These are phyloP conservation scores for Rhipidura dahli DNA, from an alignment of 2,113 vertebrate species.

Conservation along the genomic window DNA sequence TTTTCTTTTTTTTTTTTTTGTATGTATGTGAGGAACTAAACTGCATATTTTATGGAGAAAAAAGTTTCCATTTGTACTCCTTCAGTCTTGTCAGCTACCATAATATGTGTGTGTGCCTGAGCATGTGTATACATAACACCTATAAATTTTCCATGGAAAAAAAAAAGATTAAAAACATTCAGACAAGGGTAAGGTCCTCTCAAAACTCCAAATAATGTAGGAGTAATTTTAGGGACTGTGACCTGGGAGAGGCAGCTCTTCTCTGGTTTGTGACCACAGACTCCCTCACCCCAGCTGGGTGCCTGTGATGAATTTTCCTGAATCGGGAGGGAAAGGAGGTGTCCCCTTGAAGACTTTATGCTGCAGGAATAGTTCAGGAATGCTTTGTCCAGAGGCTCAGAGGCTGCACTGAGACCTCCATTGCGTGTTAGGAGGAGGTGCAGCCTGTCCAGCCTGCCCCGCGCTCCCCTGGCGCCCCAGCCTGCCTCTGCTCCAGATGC, in stretches of 20 bases:
- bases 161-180: not conserved
- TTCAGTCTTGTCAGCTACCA: not conserved
- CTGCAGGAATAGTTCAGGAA: not conserved
- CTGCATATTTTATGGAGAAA: not conserved
- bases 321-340: not conserved
- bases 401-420: not conserved
- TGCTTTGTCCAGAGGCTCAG: not conserved
- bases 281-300: not conserved
- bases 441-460: not conserved
- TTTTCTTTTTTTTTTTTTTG: not conserved
- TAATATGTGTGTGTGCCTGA: not conserved
- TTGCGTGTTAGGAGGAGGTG: accelerated
- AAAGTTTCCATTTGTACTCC: not conserved
- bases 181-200: not conserved
- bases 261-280: not conserved
- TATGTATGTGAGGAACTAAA: not conserved
- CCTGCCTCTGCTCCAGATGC: not conserved
- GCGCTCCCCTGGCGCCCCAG: not conserved
- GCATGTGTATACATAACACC: not conserved
- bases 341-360: not conserved
- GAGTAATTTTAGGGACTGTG: not conserved
- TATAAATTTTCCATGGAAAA: not conserved
- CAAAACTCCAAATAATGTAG: not conserved
- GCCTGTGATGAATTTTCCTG: not conserved
- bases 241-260: not conserved